Evolutionary conservation across 2,888 invertebrate species (phyloP).

Genomic region (Drosophila melanosoma): DNA sequence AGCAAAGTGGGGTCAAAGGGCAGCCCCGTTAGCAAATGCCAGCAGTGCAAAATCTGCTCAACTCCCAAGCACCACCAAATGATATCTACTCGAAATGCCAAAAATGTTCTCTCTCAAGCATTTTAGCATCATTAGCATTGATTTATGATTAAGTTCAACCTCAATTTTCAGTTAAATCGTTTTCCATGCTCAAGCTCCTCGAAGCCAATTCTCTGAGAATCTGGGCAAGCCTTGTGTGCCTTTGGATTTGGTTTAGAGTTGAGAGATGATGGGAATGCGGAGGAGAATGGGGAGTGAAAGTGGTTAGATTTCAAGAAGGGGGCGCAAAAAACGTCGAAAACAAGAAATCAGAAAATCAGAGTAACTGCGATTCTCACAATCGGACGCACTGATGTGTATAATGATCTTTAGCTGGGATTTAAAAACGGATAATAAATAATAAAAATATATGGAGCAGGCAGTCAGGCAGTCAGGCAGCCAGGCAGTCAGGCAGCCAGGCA

Average conservation of each 20-base stretch:
- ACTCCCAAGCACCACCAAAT: constrained; percentile 41
- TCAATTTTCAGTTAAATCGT: constrained; percentile 84
- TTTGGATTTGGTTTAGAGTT: constrained; percentile 24
- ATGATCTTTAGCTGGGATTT: constrained; percentile 81
- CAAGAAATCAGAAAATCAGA: constrained; percentile 79
- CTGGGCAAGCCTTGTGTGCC: constrained; percentile 37
- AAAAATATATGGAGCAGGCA: constrained; percentile 72
- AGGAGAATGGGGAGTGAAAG: constrained; percentile 31
- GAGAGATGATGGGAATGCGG: constrained; percentile 1
- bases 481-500: neutral
- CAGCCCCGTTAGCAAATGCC: constrained; percentile 69
- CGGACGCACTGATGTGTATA: constrained; percentile 82
- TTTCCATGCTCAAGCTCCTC: constrained; percentile 62
- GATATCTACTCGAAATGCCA: constrained; percentile 75
- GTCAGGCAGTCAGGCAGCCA: neutral
- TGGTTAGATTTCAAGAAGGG: neutral
- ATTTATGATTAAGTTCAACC: constrained; percentile 84
- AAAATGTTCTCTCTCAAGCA: constrained; percentile 75
- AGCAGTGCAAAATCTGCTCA: constrained; percentile 70
- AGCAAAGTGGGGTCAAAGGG: constrained; percentile 23
- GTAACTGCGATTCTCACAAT: constrained; percentile 83
- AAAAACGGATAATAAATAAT: constrained; percentile 82
- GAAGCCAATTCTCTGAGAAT: constrained; percentile 18
- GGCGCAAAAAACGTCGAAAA: constrained; percentile 66
- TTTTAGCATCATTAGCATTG: constrained; percentile 85